Base-by-base conservation (phyloP, 2,113 vertebrate species). In the Pterocles burchelli region DNA sequence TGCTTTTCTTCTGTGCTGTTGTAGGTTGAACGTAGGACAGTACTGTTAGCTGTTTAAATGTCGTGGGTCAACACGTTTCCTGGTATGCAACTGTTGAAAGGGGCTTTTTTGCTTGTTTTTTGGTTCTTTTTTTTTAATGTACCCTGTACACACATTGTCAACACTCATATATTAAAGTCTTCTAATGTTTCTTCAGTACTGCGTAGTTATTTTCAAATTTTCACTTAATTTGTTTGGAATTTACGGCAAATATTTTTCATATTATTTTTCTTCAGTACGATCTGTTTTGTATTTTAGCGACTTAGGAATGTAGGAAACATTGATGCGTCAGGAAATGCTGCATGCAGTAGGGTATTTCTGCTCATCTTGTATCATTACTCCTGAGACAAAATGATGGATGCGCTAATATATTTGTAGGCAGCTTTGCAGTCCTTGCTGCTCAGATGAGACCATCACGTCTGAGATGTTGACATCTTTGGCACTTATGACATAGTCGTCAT, bases 171-270 rank as follows among this genome's bases (percentile, higher is more conserved):
- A 80, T 86, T 92, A 38, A 28, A 16, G 83, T 95, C 82, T 91
- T 95, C 73, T 89, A 59, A 78, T 96, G 79, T 87, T 96, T 92
- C 68, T 97, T 95, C 88, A 93, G 72, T 85, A 71, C 74, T 91
- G 52, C 59, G 31, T 34, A 57, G 76, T 92, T 94, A 93, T 90
- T 96, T 96, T 97, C 85, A 90, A 90, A 92, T 96, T 97, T 89
- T 96, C 93, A 92, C 92, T 87, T 95, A 65, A 95, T 95, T 96
- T 94, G 82, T 95, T 97, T 95, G 88, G 93, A 86, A 72, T 95
- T 96, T 93, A 36, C 79, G 61, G 79, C 59, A 21, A 96, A 72
- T 93, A 74, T 61, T 93, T 96, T 84, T 96, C 59, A 7, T 82
- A 26, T 83, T 94, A 49, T 92, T 94, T 91, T 93, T 90, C 73